Evolutionary conservation across 2,113 vertebrate species (phyloP), one percentile per base, ranked within the genome.

Genomic region (Orcinus orca): DNA sequence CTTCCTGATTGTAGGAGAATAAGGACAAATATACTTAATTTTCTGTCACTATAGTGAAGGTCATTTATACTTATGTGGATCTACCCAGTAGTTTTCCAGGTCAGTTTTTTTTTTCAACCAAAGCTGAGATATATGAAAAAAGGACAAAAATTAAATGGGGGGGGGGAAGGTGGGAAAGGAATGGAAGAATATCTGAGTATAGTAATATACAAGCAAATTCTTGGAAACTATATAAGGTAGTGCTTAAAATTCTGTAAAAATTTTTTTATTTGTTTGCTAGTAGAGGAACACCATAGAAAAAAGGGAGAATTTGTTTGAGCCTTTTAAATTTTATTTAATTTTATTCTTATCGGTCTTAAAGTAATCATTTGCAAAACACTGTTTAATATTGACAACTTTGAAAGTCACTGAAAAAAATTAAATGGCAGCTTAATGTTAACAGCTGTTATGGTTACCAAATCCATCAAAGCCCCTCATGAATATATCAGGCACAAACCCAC

Each of bases 341-440:
- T 96, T 96, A 77, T 47, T 96, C 36, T 93, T 96, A 97, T 92
- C 97, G 88, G 94, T 65, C 94, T 93, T 96, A 93, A 58, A 96
- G 88, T 90, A 95, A 84, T 97, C 93, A 97, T 97, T 97, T 96
- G 88, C 97, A 98, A 97, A 96, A 95, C 94, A 84, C 53, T 96
- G 90, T 97, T 97, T 97, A 97, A 98, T 98, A 97, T 97, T 85
- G 97, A 97, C 97, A 98, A 97, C 95, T 97, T 94, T 97, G 97
- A 97, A 98, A 98, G 97, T 97, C 97, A 98, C 97, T 95, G 95
- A 97, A 97, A 98, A 98, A 97, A 97, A 93, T 97, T 96, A 98
- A 98, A 98, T 98, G 97, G 97, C 97, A 98, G 90, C 97, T 97
- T 97, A 98, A 98, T 98, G 97, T 97, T 97, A 98, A 97, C 94